phyloP scores from a whole-genome alignment of 2,888 invertebrate species.

The Drosophila mercatorum region DNA sequence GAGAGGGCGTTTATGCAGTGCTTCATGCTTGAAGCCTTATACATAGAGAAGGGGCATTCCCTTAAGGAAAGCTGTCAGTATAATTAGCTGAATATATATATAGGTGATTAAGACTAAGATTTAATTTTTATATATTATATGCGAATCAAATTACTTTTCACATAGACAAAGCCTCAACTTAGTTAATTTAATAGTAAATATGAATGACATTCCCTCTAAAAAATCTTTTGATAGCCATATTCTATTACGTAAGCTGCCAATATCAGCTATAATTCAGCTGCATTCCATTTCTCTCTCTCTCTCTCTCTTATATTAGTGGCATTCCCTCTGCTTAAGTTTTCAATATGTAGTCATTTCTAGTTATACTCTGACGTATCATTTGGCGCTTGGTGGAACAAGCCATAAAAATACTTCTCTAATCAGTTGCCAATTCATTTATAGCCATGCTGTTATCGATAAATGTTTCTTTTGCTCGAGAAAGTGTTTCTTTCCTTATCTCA shows the following conservation, averaged over 20 bases:
- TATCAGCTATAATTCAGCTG: too few relatives aligned
- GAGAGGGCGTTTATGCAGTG: neutral
- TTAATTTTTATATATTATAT: too few relatives aligned
- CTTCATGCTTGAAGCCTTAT: neutral
- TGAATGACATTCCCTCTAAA: neutral
- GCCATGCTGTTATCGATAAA: neutral
- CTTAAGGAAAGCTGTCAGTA: neutral
- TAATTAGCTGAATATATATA: too few relatives aligned
- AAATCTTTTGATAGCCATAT: neutral
- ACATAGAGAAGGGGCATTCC: neutral
- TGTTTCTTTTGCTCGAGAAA: neutral
- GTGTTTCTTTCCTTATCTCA: neutral
- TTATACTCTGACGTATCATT: neutral
- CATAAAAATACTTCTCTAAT: neutral
- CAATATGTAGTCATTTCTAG: neutral
- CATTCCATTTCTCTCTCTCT: too few relatives aligned
- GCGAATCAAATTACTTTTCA: too few relatives aligned
- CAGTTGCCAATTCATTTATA: neutral
- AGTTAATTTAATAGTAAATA: too few relatives aligned
- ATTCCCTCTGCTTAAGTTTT: neutral
- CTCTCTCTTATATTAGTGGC: too few relatives aligned
- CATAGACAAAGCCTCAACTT: too few relatives aligned
- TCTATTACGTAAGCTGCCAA: neutral
- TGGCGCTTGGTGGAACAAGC: neutral
- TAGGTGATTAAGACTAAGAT: too few relatives aligned